A percentile compares a stretch with the other conserved stretches of the same genome.
phyloP scores from a whole-genome alignment of 2,797 vertebrate species.

The Steatocranus sp. region DNA sequence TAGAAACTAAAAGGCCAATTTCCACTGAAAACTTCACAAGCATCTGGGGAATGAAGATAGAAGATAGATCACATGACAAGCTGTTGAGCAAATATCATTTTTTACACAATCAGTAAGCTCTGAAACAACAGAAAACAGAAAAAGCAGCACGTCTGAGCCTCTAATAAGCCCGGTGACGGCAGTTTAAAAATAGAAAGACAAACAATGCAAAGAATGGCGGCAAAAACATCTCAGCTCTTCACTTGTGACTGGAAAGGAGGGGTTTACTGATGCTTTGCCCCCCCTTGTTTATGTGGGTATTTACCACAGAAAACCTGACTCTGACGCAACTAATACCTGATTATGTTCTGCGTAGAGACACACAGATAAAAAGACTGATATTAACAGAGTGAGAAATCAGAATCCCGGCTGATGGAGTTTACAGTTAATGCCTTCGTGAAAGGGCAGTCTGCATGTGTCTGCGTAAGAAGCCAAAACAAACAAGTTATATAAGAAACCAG shows the following conservation, averaged over 20 bases:
- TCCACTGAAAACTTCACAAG: neutral
- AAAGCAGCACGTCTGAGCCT: constrained; percentile 38
- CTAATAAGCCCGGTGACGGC: constrained; percentile 49
- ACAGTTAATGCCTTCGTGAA: neutral
- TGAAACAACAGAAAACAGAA: constrained; percentile 53
- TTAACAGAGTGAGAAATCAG: neutral
- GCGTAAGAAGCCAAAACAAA: neutral
- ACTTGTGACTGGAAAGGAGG: neutral
- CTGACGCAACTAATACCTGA: constrained; percentile 20
- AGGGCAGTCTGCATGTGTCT: neutral
- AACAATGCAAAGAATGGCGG: constrained; percentile 57
- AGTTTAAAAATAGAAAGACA: constrained; percentile 57
- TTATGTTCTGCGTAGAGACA: neutral
- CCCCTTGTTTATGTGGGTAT: neutral
- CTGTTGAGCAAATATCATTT: constrained; percentile 26
- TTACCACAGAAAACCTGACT: neutral
- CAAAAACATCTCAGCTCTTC: constrained; percentile 29
- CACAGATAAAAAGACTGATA: neutral
- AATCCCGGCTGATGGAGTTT: neutral
- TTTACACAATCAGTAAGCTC: constrained; percentile 48
- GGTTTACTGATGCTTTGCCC: constrained; percentile 15
- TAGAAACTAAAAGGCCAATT: neutral
- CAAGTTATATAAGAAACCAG: neutral
- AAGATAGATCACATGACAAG: neutral
- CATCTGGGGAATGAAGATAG: neutral